These are phyloP conservation scores for Acanthopleura granulata DNA, from an alignment of 2,888 invertebrate genomes.

Conservation along the genomic window DNA sequence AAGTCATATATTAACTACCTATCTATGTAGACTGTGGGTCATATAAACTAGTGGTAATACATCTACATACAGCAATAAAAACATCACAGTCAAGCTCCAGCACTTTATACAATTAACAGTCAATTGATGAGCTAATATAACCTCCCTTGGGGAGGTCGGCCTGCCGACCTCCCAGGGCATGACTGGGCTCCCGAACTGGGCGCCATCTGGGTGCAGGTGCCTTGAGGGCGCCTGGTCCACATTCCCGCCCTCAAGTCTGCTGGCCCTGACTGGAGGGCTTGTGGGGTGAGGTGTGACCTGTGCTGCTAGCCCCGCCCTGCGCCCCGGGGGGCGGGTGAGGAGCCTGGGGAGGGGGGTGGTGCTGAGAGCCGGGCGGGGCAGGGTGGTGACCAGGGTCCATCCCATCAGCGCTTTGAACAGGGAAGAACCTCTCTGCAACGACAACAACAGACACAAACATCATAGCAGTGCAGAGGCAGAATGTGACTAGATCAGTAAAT, in stretches of 20 bases:
- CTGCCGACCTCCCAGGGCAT: background rate
- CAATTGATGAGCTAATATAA: background rate
- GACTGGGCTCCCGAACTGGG: background rate
- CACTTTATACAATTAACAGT: constrained; percentile 34
- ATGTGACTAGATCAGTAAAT: constrained; percentile 6
- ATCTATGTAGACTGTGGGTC: background rate
- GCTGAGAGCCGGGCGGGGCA: constrained; percentile 35
- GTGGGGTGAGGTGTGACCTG: constrained; percentile 27
- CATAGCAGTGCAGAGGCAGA: background rate
- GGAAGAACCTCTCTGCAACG: constrained; percentile 51
- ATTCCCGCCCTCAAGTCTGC: constrained; percentile 38
- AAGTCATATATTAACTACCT: background rate
- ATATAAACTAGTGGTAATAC: too few relatives aligned
- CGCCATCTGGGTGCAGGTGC: background rate
- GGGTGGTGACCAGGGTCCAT: constrained; percentile 42
- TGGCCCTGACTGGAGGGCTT: constrained; percentile 42
- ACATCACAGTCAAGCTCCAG: constrained; percentile 51
- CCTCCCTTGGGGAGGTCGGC: background rate
- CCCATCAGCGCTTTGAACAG: constrained; percentile 47
- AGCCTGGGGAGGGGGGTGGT: constrained; percentile 38
- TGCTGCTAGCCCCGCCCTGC: constrained; percentile 10
- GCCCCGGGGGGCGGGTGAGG: constrained; percentile 38
- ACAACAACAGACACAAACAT: background rate
- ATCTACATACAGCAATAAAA: constrained; percentile 4
- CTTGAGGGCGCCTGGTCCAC: too few relatives aligned